phyloP scores from a whole-genome alignment of 2,113 vertebrate genomes.

The Pollimyrus isidori region DNA sequence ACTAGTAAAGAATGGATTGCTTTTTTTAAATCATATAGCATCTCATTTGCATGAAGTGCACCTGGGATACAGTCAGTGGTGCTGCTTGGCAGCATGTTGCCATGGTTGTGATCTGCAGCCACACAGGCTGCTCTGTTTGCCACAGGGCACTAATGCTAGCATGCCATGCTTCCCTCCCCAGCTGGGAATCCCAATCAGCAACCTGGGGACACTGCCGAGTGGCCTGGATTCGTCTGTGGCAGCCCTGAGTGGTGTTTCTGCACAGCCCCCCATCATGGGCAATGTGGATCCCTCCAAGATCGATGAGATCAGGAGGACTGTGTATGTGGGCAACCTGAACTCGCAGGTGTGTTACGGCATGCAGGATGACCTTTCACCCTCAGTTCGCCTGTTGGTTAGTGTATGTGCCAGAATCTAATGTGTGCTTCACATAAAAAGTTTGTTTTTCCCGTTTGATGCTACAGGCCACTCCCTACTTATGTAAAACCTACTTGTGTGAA shows the following conservation, averaged over 20 bases:
- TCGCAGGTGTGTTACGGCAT: conserved; percentile 69
- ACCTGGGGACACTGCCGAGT: conserved; percentile 60
- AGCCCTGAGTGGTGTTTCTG: conserved; percentile 55
- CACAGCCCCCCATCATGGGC: conserved; percentile 84
- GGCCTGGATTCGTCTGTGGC: conserved; percentile 66
- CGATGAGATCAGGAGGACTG: conserved; percentile 89
- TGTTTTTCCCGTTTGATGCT: no score
- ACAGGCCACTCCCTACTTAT: no score
- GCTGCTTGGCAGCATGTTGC: not conserved
- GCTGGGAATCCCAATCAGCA: conserved; percentile 79
- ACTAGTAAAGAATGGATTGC: not conserved
- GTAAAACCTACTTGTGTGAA: not conserved
- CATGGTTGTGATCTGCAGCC: not conserved
- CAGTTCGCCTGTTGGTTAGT: no score
- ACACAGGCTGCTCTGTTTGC: not conserved
- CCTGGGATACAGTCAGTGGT: not conserved
- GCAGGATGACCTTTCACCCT: not conserved
- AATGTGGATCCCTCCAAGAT: conserved; percentile 94
- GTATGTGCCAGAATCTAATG: no score
- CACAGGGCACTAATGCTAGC: not conserved
- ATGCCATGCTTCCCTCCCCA: conserved; percentile 29
- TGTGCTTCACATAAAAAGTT: no score
- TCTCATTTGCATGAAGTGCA: not conserved
- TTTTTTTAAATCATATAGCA: not conserved
- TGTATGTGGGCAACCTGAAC: conserved; percentile 94